Percentiles rank a stretch among this genome's conserved stretches.
These are phyloP conservation scores for Eidolon dupreanum DNA, from an alignment of 2,797 vertebrate species.

Conservation along the genomic window DNA sequence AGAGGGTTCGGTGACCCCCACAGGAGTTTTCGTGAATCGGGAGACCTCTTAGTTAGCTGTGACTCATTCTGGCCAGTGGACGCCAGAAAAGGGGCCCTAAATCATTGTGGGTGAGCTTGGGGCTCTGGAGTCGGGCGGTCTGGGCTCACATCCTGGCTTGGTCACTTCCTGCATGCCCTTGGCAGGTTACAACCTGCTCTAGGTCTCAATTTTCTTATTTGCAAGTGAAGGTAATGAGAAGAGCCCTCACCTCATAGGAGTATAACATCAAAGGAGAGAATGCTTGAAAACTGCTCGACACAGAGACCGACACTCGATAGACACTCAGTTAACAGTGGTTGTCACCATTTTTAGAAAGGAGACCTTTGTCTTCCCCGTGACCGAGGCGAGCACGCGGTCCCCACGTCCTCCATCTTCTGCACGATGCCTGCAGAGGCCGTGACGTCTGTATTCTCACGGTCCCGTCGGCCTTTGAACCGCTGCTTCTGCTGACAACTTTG, in stretches of 20 bases:
- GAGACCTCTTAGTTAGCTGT: background rate
- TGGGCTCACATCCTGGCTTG: background rate
- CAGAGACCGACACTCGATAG: background rate
- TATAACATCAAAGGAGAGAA: background rate
- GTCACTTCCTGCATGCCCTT: background rate
- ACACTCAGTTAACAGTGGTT: background rate
- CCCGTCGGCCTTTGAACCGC: background rate
- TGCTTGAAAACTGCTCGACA: background rate
- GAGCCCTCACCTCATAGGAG: background rate
- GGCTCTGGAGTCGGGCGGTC: background rate
- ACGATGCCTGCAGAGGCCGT: background rate
- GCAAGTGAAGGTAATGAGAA: background rate
- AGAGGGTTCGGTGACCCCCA: background rate
- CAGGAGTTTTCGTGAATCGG: background rate
- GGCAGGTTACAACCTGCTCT: background rate
- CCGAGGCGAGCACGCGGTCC: background rate
- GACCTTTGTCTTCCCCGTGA: background rate
- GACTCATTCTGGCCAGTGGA: background rate
- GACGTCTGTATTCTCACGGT: background rate
- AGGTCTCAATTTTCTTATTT: background rate
- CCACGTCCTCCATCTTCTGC: background rate
- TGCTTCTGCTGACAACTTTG: background rate
- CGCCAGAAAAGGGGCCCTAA: background rate
- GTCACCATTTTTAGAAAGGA: background rate
- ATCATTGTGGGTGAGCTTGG: background rate